Evolutionary conservation across 2,888 invertebrate genomes (phyloP), one percentile per base, ranked within the genome.

Genomic region (Podotricha telesiphe): DNA sequence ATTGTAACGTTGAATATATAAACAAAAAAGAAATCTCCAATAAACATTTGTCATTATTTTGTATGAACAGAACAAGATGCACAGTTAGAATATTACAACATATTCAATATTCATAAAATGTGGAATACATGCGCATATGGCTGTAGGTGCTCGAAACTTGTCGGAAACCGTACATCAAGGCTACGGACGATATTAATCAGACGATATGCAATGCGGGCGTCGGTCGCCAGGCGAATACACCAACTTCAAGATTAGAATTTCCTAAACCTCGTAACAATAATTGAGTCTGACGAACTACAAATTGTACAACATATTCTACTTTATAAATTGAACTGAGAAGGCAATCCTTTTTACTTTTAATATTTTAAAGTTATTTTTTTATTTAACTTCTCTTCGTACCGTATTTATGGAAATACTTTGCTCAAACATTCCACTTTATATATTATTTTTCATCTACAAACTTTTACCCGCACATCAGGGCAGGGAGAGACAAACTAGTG

Each of bases 131-230:
- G 45, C 45, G 48, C 64, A 62, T 61, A 58, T 51, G 65, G 72
- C 63, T 64, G 67, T 67, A 70, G 53, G 34, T 34, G 53, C 64
- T 69, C 59, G 80, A 85, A 86, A 87, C 84, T 88, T 86, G 84
- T 86, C 82, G 81, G 86, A 86, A 85, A 78, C 84, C 84, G 74
- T 84, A 84, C 78, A 76, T 79, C 71, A 70, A 73, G 70, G 75
- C 79, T 79, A 78, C 78, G 76, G 75, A 77, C 82, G 85, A 89
- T 88, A 90, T 89, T 89, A 90, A 90, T 91, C 90, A 87, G 81
- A 83, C 82, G 85, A 86, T 86, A 86, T 89, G 87, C 86, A 82
- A 82, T 85, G 82, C 86, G 81, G 82, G 80, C 78, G 67, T 22
- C 68, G 65, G 59, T 48, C 59, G 73, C 34, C 67, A 77, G 70